A percentile compares a stretch with the other conserved stretches of the same genome.
These are phyloP conservation scores for Eilema griseolum DNA, from an alignment of 2,888 invertebrate genomes.

Conservation along the genomic window DNA sequence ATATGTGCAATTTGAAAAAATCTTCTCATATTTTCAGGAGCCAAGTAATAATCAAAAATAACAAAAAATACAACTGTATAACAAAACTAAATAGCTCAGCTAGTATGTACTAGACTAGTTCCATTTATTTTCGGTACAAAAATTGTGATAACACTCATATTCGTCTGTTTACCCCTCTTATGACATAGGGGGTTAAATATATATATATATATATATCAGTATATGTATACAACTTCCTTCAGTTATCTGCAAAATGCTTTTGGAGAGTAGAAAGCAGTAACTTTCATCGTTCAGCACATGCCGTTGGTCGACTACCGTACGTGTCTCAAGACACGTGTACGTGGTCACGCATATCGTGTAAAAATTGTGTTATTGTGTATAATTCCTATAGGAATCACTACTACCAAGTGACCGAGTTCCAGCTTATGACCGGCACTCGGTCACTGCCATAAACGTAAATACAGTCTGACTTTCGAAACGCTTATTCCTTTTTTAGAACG, in stretches of 20 bases:
- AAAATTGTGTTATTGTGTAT: constrained; percentile 9
- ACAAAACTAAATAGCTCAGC: no score
- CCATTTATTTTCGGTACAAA: no score
- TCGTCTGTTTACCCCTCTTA: no score
- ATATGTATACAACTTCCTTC: not conserved
- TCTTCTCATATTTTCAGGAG: no score
- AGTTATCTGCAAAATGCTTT: not conserved
- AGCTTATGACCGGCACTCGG: not conserved
- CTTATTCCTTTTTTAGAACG: constrained; percentile 8
- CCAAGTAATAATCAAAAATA: no score
- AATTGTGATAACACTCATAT: no score
- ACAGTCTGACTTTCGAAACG: constrained; percentile 3
- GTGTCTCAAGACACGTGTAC: not conserved
- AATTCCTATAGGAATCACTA: not conserved
- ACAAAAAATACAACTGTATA: no score
- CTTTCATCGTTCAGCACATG: not conserved
- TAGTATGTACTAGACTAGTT: no score
- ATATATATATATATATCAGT: no score
- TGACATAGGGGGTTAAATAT: no score
- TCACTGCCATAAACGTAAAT: not conserved
- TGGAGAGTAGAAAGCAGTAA: not conserved
- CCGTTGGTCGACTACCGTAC: not conserved
- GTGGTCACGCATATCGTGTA: not conserved
- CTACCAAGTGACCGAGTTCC: constrained; percentile 1
- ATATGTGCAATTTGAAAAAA: not conserved